Evolutionary conservation across 1,140 invertebrate genomes (phyloP).

Genomic region (Pemphigus obesinymphae): DNA sequence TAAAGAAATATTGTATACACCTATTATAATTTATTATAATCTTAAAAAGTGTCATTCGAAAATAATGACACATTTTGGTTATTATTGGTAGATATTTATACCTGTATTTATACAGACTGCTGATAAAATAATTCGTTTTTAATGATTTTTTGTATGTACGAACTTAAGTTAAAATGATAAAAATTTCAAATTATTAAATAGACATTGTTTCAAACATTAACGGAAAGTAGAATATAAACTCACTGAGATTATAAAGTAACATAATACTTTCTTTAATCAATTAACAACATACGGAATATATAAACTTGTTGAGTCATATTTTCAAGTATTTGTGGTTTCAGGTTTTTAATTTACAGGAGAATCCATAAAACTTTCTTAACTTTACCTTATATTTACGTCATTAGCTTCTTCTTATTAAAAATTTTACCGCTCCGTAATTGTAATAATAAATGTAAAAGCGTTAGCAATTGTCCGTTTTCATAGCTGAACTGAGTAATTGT

Average conservation of each 20-base stretch:
- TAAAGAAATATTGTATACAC: too few species aligned
- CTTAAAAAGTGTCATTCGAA: too few species aligned
- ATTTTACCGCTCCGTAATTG: neutral
- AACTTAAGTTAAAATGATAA: neutral
- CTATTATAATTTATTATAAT: too few species aligned
- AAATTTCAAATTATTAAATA: neutral
- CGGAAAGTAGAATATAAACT: neutral
- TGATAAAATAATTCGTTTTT: too few species aligned
- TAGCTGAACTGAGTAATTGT: too few species aligned
- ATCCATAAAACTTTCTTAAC: neutral
- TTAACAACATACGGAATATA: neutral
- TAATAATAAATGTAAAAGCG: too few species aligned
- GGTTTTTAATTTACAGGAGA: neutral
- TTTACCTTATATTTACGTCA: neutral
- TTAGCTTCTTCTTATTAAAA: neutral
- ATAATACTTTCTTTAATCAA: neutral
- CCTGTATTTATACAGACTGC: too few species aligned
- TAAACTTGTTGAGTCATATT: slow-evolving; percentile 6
- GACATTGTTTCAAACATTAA: too few species aligned
- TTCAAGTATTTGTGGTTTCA: neutral
- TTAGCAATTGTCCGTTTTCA: too few species aligned
- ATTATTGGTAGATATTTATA: too few species aligned
- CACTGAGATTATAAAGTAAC: neutral
- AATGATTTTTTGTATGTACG: too few species aligned
- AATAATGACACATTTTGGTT: too few species aligned